Evolutionary conservation across 2,113 vertebrate species (phyloP), one percentile per base, ranked within the genome.

Genomic region (Arenaria interpres): DNA sequence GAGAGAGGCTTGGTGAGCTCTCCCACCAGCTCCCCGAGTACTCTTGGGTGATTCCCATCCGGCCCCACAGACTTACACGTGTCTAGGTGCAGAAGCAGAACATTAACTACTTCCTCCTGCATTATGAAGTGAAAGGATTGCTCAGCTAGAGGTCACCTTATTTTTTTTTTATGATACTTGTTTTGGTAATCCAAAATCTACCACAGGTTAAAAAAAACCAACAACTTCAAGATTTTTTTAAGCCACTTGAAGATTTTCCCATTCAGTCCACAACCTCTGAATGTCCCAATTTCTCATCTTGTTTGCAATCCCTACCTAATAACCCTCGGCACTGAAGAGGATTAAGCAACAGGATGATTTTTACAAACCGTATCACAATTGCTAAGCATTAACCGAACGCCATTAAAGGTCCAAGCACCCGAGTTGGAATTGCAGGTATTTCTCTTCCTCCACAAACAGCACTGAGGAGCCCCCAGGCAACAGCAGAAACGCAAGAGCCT

Each of bases 281-380:
- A 54, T 1, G 2, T 45, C 59, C 33, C 53, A 43, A 50, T 79
- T 95, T 88, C 67, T 80, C 91, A 67, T 45, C 67, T 59, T 35
- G 17, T 54, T 85, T 77, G 71, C 77, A 87, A 35, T n/a, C 30
- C 46, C 25, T 86, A 54, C 57, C 66, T 82, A 91, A 85, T 54
- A 96, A 93, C 68, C 75, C 54, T 88, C 66, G 56, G 84, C 68
- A 75, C 69, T 35, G 28, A 66, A 71, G 45, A 73, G 41, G 88
- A 95, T 96, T 95, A 95, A 96, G 80, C 64, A 68, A 74, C 51
- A 81, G 71, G 51, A 73, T 78, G 59, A 66, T 75, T 94, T 90
- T 80, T 83, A 72, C 35, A 88, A 78, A 78, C 51, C 56, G 14
- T 14, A 48, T 24, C 54, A 32, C 10, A 45, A 46, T 80, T 75